Evolutionary conservation across 30 jellyfish, hydroid and myxozoan species (phyloP), one percentile per base, ranked within the genome.

Genomic region (Pelagia noctiluca): DNA sequence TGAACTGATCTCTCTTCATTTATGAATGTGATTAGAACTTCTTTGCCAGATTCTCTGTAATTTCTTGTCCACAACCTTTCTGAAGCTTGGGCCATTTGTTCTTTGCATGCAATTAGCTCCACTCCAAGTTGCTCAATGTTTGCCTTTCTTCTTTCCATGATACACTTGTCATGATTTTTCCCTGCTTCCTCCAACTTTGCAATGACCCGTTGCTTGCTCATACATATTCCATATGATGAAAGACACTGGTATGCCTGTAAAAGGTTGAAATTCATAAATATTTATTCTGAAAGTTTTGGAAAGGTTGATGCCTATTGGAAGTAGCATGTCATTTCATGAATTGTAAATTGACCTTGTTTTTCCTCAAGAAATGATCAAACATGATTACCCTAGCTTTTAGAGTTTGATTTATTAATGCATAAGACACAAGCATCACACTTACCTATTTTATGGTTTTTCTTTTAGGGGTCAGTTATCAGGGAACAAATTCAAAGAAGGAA

Each of bases 141-240:
- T 64, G 48, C 16, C 78, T 30, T 64, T 64, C 26, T 2, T 18
- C 22, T 64, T 30, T 52, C 4, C 50, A 64, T 3, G 54, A 64
- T 64, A 5, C 16, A 16, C 53, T 23, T 29, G 23, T 64, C 65
- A 30, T 64, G 52, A 23, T 22, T 29, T 64, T 11, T 22, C 11
- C 78, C 78, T 64, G 78, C 78, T 30, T 22, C 78, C 53, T 64
- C 78, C 54, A 64, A 29, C 30, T 24, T 64, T 67, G 64, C 60
- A 67, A 25, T 67, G n/a, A 25, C 80, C 35, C 80, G 19, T 67
- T 67, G 80, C 65, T 67, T 67, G 50, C 80, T 67, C 62, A 67
- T 30, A 62, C 80, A 67, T 28, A 67, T 34, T 8, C 80, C 80
- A 67, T 67, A 67, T 32, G 80, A n/a, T 34, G 80, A 67, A 7